Evolutionary conservation across 2,888 invertebrate species (phyloP), one percentile per base, ranked within the genome.

Genomic region (Phragmatobia fuliginosa): DNA sequence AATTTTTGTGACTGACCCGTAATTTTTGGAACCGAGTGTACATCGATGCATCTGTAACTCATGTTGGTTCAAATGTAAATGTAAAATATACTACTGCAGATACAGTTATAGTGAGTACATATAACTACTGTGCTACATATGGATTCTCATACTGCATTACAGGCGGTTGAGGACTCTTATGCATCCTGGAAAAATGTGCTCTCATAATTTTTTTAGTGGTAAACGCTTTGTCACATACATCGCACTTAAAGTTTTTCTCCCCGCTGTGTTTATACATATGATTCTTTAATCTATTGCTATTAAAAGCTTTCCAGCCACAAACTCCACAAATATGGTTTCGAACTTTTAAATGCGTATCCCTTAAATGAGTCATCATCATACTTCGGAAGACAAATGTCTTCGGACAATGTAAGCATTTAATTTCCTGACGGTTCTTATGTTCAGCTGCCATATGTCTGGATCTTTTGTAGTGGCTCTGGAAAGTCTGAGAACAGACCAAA

Each of bases 181-280:
- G 94, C 90, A 94, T 92, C n/a, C 94, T 83, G 2, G 86, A 83
- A 25, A 90, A 91, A 85, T 95, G 94, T 0, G 94, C 93, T 21
- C 85, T 84, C 94, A 94, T 93, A 2, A 94, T 94, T 76, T 95
- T 95, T 74, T 91, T 92, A 1, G 94, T 94, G 0, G 93, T 91
- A 64, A 94, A 95, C 0, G 93, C 91, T 66, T 94, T 94, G 7
- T 92, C 93, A 60, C 95, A 95, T 0, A 78, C 88, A 0, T 93
- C 91, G 28, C 95, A 94, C 56, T 92, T 92, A 63, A 94, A 94
- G 68, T 94, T 94, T 86, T 94, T 94, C 78, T 94, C 94, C 0
- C 94, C 94, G 33, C 93, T 94, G 45, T 94, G 94, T 38, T 94
- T 94, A 36, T 90, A 94, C 94, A 94, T 94, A 69, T 95, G 95